Base-by-base conservation (phyloP, 2,113 vertebrate genomes). In the Lonchura striata region DNA sequence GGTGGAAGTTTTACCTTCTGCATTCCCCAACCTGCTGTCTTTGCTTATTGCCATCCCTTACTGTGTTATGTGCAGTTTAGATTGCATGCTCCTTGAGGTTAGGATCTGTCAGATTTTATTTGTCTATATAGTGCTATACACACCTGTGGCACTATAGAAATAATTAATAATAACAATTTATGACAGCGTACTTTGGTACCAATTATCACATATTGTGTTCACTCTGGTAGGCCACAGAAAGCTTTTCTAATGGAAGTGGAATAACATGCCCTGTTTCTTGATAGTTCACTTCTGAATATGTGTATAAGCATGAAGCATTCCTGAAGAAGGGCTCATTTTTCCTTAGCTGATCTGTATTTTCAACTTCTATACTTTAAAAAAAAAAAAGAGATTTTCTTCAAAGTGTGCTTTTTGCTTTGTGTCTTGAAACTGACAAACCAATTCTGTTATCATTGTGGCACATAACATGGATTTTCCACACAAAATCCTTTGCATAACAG, bases 101-200 rank as follows among this genome's bases (percentile, higher is more conserved):
- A 94, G 53, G 37, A 89, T 22, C 57, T 82, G 83, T 76, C 96
- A 87, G 70, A 30, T 94, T 89, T 82, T 60, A 87, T 84, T 78
- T 89, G n/a, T 59, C 64, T 84, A 20, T 24, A 72, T 35, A 72
- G 50, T 21, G 30, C 30, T 28, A 42, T 15, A 19, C 37, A 61
- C 65, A 97, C 52, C 56, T 82, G 65, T 76, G 30, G 23, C 37
- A 53, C 42, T 42, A 69, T 2, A 82, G 86, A 89, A 89, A 78
- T 89, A 95, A 92, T 92, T 92, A 91, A 76, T 94, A 68, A 57
- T 79, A 96, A 95, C 37, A 70, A 64, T 75, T 92, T 92, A 88
- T 89, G 91, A 85, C 93, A 92, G 46, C 87, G 15, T 35, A 82
- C 65, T 22, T 86, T 89, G 77, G 50, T 82, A 87, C 28, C 22